These are phyloP conservation scores for Cartodere bifasciata DNA, from an alignment of 2,888 invertebrate species.

Conservation along the genomic window DNA sequence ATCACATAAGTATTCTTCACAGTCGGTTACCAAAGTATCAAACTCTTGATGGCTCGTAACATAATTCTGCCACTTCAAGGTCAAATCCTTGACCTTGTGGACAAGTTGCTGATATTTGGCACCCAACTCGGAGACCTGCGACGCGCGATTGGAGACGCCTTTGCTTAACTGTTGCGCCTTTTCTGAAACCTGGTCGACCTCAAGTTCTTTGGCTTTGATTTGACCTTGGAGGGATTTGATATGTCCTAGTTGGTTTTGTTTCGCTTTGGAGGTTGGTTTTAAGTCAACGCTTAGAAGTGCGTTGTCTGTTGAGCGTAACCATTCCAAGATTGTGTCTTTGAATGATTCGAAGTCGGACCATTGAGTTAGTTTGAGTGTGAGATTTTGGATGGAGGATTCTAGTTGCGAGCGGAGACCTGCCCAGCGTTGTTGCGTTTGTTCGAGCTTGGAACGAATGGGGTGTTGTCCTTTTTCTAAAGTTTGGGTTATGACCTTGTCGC, in stretches of 20 bases:
- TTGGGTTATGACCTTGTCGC: slow-evolving; percentile 81
- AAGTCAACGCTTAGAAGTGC: slow-evolving; percentile 79
- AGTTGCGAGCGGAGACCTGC: slow-evolving; percentile 66
- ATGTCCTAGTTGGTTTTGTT: slow-evolving; percentile 71
- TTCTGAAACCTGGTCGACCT: slow-evolving; percentile 87
- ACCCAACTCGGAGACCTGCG: slow-evolving; percentile 81
- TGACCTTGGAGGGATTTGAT: slow-evolving; percentile 74
- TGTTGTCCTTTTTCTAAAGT: slow-evolving; percentile 72
- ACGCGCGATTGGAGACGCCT: slow-evolving; percentile 58
- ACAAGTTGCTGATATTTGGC: slow-evolving; percentile 84
- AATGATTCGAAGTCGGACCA: slow-evolving; percentile 86
- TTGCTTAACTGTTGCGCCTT: slow-evolving; percentile 75
- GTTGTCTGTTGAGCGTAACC: slow-evolving; percentile 81
- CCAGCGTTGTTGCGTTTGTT: slow-evolving; percentile 83
- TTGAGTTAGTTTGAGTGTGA: slow-evolving; percentile 74
- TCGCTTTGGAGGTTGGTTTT: slow-evolving; percentile 69
- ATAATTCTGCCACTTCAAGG: slow-evolving; percentile 85
- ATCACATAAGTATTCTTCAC: slow-evolving; percentile 71
- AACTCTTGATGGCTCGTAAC: slow-evolving; percentile 81
- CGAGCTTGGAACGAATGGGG: slow-evolving; percentile 76
- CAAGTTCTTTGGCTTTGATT: slow-evolving; percentile 79
- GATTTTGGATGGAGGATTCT: slow-evolving; percentile 60
- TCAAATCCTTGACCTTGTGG: slow-evolving; percentile 82
- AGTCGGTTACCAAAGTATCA: slow-evolving; percentile 65
- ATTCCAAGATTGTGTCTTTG: slow-evolving; percentile 71